Evolutionary conservation across 2,888 invertebrate genomes (phyloP).

Genomic region (Pachymerium ferrugineum): DNA sequence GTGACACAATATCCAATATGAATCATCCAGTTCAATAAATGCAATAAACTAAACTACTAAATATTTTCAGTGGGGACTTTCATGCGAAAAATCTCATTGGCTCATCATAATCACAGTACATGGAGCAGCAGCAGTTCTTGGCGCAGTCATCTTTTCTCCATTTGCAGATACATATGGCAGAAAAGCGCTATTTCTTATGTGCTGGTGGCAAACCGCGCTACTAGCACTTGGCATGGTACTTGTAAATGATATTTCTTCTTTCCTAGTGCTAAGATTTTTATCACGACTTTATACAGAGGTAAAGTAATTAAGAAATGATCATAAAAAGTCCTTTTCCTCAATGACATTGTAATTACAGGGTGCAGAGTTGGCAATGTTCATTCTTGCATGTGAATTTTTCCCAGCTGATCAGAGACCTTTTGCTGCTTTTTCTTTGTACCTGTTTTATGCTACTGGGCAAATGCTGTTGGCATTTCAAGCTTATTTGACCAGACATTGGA

Average conservation of each 20-base stretch:
- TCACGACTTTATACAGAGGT: slow-evolving; percentile 29
- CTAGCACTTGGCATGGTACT: slow-evolving; percentile 29
- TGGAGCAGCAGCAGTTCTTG: slow-evolving; percentile 27
- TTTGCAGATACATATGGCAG: slow-evolving; percentile 29
- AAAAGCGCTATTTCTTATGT: slow-evolving; percentile 30
- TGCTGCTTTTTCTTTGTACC: slow-evolving; percentile 28
- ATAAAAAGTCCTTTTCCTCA: not conserved
- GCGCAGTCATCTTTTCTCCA: slow-evolving; percentile 30
- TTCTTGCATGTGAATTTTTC: slow-evolving; percentile 30
- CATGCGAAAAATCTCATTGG: slow-evolving; percentile 10
- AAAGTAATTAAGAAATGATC: not conserved
- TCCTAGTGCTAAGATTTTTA: slow-evolving; percentile 25
- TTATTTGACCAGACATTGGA: slow-evolving; percentile 10
- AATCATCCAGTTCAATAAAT: not conserved
- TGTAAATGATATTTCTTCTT: slow-evolving; percentile 30
- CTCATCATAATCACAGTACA: slow-evolving; percentile 15
- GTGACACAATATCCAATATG: no score
- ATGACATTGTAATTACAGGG: not conserved
- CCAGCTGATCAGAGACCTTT: slow-evolving; percentile 26
- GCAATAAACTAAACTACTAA: not conserved
- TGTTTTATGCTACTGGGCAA: slow-evolving; percentile 29
- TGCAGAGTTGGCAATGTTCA: slow-evolving; percentile 30
- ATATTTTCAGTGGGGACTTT: slow-evolving; percentile 26
- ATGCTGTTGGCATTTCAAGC: slow-evolving; percentile 29
- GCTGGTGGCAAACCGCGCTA: slow-evolving; percentile 31